Evolutionary conservation across 2,797 vertebrate species (phyloP).

Genomic region (Pelodytes ibericus): DNA sequence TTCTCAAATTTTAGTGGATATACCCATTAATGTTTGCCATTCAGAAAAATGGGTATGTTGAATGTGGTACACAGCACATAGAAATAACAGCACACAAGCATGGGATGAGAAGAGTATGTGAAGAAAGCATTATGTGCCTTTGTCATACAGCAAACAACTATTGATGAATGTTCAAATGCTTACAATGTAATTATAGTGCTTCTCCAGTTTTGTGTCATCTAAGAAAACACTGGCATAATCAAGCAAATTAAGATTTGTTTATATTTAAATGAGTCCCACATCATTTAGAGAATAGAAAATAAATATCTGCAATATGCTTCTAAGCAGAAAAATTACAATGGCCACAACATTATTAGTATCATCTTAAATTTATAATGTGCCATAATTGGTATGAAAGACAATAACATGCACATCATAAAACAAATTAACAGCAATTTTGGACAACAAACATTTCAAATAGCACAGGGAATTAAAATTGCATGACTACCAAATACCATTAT

Average conservation of each 20-base stretch:
- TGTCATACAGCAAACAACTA: neutral
- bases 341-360: neutral
- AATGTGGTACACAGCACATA: no score
- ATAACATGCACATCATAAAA: neutral
- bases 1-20: no score
- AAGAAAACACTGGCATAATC: neutral
- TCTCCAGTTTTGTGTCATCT: neutral
- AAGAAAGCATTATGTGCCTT: neutral
- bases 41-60: no score
- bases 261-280: neutral
- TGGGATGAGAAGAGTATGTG: neutral
- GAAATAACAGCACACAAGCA: no score
- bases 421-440: neutral
- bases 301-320: neutral
- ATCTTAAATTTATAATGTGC: neutral
- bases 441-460: neutral
- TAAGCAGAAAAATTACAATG: neutral
- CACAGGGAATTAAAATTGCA: neutral
- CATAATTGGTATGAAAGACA: neutral
- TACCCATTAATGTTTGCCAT: no score
- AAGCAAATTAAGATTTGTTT: slow-evolving; percentile 13
- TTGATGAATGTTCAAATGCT: neutral
- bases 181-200: slow-evolving; percentile 16
- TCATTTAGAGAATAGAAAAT: neutral
- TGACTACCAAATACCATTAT: neutral